phyloP scores from a whole-genome alignment of 2,888 invertebrate species.

The Nomada ruficornis region DNA sequence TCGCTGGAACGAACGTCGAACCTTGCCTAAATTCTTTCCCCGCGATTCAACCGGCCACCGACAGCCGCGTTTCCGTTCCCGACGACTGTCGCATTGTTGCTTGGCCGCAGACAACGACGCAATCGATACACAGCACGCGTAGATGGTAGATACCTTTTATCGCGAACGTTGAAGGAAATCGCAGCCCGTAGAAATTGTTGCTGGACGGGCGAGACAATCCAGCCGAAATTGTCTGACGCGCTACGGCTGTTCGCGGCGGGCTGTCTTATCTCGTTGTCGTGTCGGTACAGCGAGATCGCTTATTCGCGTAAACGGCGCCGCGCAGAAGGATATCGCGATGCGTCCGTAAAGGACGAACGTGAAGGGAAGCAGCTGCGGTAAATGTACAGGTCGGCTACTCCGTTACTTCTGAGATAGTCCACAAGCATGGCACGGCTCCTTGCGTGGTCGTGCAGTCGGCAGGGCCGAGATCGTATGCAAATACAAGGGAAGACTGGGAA shows the following conservation, averaged over 20 bases:
- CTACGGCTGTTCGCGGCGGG: slow-evolving; percentile 69
- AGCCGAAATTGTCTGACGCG: slow-evolving; percentile 82
- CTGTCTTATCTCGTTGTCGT: slow-evolving; percentile 22
- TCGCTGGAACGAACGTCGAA: slow-evolving; percentile 55
- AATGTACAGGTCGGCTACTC: slow-evolving; percentile 30
- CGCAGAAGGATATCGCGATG: slow-evolving; percentile 44
- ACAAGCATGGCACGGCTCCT: not conserved
- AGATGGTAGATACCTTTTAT: slow-evolving; percentile 72
- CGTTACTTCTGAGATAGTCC: not conserved
- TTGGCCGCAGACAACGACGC: slow-evolving; percentile 79
- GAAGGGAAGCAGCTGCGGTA: slow-evolving; percentile 21
- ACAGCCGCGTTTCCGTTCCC: slow-evolving; percentile 77
- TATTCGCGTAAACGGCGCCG: slow-evolving; percentile 38
- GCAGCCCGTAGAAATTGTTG: not conserved
- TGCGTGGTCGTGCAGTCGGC: slow-evolving; percentile 9
- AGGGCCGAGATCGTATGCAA: slow-evolving; percentile 75
- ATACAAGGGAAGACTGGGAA: slow-evolving; percentile 79
- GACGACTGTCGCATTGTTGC: slow-evolving; percentile 69
- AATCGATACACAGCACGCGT: slow-evolving; percentile 84
- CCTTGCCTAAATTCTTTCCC: not conserved
- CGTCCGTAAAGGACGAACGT: not conserved
- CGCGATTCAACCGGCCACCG: slow-evolving; percentile 72
- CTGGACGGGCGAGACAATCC: not conserved
- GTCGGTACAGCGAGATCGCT: slow-evolving; percentile 1
- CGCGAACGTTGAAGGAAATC: slow-evolving; percentile 20